Conservation (phyloP, 2,888 invertebrate species). For the Copidosoma aretas region DNA sequence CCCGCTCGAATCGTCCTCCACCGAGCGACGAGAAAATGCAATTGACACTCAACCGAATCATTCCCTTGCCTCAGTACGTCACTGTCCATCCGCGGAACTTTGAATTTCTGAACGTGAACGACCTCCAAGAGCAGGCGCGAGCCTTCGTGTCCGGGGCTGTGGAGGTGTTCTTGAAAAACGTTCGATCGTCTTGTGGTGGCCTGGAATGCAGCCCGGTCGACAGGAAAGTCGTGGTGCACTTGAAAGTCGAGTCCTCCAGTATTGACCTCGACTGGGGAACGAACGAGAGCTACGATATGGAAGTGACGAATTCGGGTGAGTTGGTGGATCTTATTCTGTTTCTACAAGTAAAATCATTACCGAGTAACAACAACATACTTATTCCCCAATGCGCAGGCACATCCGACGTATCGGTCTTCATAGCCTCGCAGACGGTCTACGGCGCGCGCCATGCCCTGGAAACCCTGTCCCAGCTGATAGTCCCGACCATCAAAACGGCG, state of each 20-base stretch:
- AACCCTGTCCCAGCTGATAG: constrained; percentile 74
- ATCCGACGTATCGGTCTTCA: constrained; percentile 65
- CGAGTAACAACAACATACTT: not conserved
- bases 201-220: constrained; percentile 63
- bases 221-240: constrained; percentile 67
- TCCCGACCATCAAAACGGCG: constrained; percentile 45
- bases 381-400: not conserved
- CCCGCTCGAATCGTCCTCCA: too few relatives aligned
- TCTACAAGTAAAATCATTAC: too few relatives aligned
- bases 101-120: constrained; percentile 24
- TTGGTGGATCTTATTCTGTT: too few relatives aligned
- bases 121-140: constrained; percentile 54
- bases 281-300: constrained; percentile 73
- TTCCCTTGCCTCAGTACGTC: constrained; percentile 26
- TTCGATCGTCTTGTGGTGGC: constrained; percentile 68
- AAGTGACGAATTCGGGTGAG: constrained; percentile 62
- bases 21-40: too few relatives aligned
- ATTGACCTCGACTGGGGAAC: constrained; percentile 71
- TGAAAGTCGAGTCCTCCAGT: constrained; percentile 65
- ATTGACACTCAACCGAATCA: too few relatives aligned
- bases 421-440: constrained; percentile 70
- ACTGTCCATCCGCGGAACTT: constrained; percentile 14
- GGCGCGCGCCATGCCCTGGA: constrained; percentile 81
- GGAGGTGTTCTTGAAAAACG: constrained; percentile 66
- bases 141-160: constrained; percentile 67